A percentile compares a stretch with the other conserved stretches of the same genome.
phyloP scores from a whole-genome alignment of 2,797 vertebrate species.

The Rhincodon typus region DNA sequence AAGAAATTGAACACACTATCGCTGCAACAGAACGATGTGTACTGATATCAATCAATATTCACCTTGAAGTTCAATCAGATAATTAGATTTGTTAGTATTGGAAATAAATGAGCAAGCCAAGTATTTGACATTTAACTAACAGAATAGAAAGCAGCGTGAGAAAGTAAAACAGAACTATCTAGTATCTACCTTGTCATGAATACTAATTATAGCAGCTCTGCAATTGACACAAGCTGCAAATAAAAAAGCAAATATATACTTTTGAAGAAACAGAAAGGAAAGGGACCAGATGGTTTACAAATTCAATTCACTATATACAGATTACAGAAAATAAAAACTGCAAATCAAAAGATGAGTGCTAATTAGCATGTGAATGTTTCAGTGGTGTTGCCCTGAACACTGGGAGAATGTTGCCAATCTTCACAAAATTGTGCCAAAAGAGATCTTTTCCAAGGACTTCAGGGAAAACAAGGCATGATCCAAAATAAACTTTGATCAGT shows the following conservation, averaged over 20 bases:
- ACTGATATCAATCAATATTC: not conserved
- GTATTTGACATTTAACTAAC: not conserved
- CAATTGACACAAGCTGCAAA: not conserved
- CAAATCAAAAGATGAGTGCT: not conserved
- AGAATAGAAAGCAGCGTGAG: not conserved
- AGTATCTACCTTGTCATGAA: not conserved
- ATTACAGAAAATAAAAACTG: not conserved
- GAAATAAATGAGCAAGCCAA: not conserved
- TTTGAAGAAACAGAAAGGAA: not conserved
- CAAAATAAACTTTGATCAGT: not conserved
- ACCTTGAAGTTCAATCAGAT: not conserved
- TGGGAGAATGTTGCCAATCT: not conserved
- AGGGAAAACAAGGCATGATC: not conserved
- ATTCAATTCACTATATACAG: not conserved
- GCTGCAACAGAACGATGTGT: not conserved
- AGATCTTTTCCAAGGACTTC: not conserved
- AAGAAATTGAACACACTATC: not conserved
- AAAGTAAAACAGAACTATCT: not conserved
- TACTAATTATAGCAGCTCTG: slow-evolving; percentile 8
- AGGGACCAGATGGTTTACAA: slow-evolving; percentile 23
- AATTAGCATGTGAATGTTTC: slow-evolving; percentile 2
- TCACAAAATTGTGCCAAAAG: not conserved
- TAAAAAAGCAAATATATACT: slow-evolving; percentile 10
- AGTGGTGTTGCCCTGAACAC: not conserved
- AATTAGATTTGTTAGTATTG: not conserved